Conservation (phyloP, 2,888 invertebrate genomes). For the Allophyes oxyacanthae region DNA sequence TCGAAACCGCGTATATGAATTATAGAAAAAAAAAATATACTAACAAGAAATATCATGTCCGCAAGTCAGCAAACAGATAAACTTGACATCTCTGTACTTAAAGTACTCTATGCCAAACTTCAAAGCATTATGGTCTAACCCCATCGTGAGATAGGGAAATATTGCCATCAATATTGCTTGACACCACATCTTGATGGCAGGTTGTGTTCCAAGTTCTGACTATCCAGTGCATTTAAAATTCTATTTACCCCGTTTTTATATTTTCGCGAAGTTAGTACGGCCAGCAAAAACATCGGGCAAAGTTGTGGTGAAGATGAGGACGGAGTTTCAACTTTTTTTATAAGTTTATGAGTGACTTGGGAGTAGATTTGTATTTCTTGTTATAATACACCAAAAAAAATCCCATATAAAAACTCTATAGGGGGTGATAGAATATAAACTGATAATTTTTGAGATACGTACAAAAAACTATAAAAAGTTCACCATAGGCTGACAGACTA, state of each 20-base stretch:
- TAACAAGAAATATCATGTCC: slow-evolving; percentile 36
- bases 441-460: too few species aligned
- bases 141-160: slow-evolving; percentile 28
- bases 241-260: slow-evolving; percentile 32
- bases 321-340: too few species aligned
- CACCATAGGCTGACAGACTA: too few species aligned
- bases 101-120: slow-evolving; percentile 65
- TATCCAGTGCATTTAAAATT: neutral
- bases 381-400: too few species aligned
- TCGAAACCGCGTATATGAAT: too few species aligned
- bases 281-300: slow-evolving; percentile 1
- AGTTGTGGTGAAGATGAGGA: too few species aligned
- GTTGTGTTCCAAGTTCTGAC: neutral
- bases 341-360: too few species aligned
- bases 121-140: slow-evolving; percentile 39
- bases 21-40: slow-evolving; percentile 3
- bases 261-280: slow-evolving; percentile 22
- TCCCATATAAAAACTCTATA: too few species aligned
- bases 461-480: too few species aligned
- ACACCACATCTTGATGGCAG: slow-evolving; percentile 33
- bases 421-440: too few species aligned
- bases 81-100: slow-evolving; percentile 55
- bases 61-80: slow-evolving; percentile 65
- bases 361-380: too few species aligned
- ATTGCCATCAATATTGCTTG: slow-evolving; percentile 31